Percentiles rank a stretch among this genome's conserved stretches.
Conservation (phyloP, 2,113 vertebrate genomes). For the Pampusana beccarii region DNA sequence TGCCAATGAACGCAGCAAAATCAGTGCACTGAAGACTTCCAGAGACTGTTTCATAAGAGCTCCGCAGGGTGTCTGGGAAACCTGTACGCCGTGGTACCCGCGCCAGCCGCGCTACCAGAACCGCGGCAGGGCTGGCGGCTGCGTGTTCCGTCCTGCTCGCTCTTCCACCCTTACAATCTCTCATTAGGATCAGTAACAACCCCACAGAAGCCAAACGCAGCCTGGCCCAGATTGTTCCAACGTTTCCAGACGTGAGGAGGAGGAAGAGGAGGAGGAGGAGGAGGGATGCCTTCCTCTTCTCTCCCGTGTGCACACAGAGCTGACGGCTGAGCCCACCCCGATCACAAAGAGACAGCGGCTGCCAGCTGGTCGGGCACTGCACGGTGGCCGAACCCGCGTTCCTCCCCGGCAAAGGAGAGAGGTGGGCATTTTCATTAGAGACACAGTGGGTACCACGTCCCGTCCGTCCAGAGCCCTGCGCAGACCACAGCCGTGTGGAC, state of each 20-base stretch:
- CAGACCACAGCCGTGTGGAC: not conserved
- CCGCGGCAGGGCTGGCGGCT: not conserved
- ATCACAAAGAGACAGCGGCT: accelerated
- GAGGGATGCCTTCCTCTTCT: not conserved
- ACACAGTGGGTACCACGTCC: not conserved
- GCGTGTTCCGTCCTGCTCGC: not conserved
- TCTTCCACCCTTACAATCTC: not conserved
- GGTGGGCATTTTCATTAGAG: not conserved
- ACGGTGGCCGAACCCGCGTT: accelerated
- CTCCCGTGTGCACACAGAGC: not conserved
- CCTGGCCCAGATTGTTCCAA: not conserved
- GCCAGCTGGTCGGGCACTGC: not conserved
- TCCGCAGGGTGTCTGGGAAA: not conserved
- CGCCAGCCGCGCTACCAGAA: not conserved
- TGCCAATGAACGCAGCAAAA: not conserved
- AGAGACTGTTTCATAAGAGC: not conserved
- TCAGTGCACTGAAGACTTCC: not conserved
- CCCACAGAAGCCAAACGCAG: not conserved
- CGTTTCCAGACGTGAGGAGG: not conserved
- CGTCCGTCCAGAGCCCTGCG: not conserved
- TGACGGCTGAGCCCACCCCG: not conserved
- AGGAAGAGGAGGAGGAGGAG: too few species aligned
- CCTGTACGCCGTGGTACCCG: not conserved
- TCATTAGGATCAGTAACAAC: not conserved
- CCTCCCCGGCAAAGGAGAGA: not conserved